Percentiles rank a stretch among this genome's conserved stretches.
Conservation (phyloP, 1,140 invertebrate genomes). For the Ericerus pela region DNA sequence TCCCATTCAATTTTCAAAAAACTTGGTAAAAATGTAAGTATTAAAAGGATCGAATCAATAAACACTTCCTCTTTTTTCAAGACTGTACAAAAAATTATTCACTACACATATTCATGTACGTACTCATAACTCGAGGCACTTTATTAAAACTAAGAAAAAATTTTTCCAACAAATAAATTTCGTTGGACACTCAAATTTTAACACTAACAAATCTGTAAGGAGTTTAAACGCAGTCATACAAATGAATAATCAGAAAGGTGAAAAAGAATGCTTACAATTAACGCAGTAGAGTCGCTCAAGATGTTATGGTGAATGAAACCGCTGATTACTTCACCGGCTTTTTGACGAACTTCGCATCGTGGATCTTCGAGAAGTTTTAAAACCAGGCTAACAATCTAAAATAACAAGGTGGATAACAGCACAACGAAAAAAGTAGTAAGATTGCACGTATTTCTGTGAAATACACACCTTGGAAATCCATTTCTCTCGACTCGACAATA, state of each 20-base stretch:
- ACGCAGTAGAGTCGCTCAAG: constrained; percentile 39
- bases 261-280: constrained; percentile 35
- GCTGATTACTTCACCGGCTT: constrained; percentile 63
- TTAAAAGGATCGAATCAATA: no score
- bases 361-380: constrained; percentile 49
- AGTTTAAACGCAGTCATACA: no score
- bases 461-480: constrained; percentile 30
- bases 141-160: no score
- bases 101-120: no score
- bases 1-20: no score
- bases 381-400: constrained; percentile 35
- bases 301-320: constrained; percentile 77
- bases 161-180: no score
- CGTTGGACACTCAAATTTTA: no score
- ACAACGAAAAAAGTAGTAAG: constrained; percentile 8
- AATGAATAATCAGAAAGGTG: background rate
- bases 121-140: no score
- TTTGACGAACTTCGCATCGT: constrained; percentile 60
- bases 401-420: constrained; percentile 30
- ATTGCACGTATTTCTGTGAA: background rate
- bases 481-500: constrained; percentile 39
- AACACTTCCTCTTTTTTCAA: no score
- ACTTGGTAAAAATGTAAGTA: no score
- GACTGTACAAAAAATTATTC: no score
- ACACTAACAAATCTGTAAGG: no score